Evolutionary conservation across 2,113 vertebrate species (phyloP).

Genomic region (Desmodus rotundus): DNA sequence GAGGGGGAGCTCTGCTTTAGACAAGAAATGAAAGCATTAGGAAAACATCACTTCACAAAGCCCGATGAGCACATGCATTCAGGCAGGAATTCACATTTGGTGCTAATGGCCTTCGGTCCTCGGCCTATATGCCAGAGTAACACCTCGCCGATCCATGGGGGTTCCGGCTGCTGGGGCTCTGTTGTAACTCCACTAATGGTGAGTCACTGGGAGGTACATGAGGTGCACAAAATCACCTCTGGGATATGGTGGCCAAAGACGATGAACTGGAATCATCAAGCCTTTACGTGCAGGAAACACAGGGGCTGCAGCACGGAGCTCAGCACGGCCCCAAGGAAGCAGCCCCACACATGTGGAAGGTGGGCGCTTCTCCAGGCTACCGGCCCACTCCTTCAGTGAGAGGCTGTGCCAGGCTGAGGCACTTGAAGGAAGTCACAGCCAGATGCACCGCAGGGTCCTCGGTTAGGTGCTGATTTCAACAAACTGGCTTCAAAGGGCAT

Average conservation of each 20-base stretch:
- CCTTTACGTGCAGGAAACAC: neutral
- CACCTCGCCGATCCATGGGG: neutral
- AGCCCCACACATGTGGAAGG: neutral
- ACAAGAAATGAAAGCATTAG: neutral
- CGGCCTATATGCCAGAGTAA: neutral
- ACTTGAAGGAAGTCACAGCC: neutral
- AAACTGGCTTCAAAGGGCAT: neutral
- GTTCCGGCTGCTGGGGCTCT: neutral
- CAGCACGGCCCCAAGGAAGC: neutral
- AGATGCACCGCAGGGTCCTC: neutral
- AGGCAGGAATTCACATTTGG: neutral
- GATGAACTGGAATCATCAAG: neutral
- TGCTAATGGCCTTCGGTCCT: neutral
- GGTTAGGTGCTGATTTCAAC: neutral
- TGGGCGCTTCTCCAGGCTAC: neutral
- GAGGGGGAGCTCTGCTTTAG: neutral
- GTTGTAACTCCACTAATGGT: accelerated
- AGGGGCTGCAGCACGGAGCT: neutral
- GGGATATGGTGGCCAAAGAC: neutral
- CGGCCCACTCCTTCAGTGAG: neutral
- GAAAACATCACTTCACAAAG: neutral
- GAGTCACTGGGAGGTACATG: too few species aligned
- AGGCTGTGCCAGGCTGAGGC: neutral
- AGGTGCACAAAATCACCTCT: neutral
- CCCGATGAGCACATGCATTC: neutral